Base-by-base conservation (phyloP, 2,113 vertebrate genomes). In the Varanus salvator region DNA sequence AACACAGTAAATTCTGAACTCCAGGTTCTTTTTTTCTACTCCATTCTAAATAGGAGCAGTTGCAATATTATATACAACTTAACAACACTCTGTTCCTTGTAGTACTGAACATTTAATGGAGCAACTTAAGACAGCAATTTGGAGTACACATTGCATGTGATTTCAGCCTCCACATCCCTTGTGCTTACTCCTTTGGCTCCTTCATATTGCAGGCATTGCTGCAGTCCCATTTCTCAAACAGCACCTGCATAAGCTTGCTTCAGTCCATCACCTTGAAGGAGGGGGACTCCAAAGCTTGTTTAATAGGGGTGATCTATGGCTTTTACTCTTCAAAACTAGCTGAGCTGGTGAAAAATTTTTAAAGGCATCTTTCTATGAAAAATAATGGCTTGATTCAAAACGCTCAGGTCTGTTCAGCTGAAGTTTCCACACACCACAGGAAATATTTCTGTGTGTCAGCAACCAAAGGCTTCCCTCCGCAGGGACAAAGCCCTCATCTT, bases 231-330 rank as follows among this genome's bases (percentile, higher is more conserved):
- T 44, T 87, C 82, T 83, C 27, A 94, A 93, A 87, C 89, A 89
- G 90, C 90, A 57, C 57, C 76, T 90, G 64, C 52, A 38, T 94
- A 87, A 81, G 0, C 2, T 91, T 88, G 90, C 86, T 91, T 93
- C 85, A 76, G n/a, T 50, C 82, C 88, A 0, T 91, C 92, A 9
- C 31, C 50, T 57, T 74, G 48, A 57, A 57, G 29, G 78, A 80
- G 52, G 6, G 29, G 25, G 17, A n/a, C 19, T n/a, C 71, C 38
- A 75, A 38, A 86, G n/a, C n/a, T 72, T 57, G 6, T 60, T 38
- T 86, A 86, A 38, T 52, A 15, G 23, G 38, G 34, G 52, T 86
- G n/a, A 76, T 75, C 72, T 86, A 75, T 75, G 57, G 71, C 31
- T 85, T 54, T 85, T 71, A 52, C 71, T 81, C 52, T 86, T 86